A percentile compares a stretch with the other conserved stretches of the same genome.
Conservation (phyloP, 2,797 vertebrate species). For the Pelobates cultripes region DNA sequence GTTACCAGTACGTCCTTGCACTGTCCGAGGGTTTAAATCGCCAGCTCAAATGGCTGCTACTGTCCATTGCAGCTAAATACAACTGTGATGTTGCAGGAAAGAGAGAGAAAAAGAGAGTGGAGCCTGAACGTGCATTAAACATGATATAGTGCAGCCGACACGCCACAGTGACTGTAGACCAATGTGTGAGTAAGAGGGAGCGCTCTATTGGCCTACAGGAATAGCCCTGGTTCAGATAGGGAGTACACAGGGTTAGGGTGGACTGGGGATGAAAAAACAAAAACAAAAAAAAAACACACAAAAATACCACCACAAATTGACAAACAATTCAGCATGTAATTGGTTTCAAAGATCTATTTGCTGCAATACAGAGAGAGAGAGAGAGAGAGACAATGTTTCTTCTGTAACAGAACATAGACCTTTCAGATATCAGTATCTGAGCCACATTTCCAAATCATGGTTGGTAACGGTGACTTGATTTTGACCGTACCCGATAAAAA, state of each 20-base stretch:
- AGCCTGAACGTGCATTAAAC: slow-evolving; percentile 79
- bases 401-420: background rate
- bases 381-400: background rate
- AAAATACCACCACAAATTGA: slow-evolving; percentile 22
- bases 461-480: background rate
- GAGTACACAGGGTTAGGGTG: slow-evolving; percentile 64
- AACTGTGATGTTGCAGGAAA: slow-evolving; percentile 86
- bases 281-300: slow-evolving; percentile 47
- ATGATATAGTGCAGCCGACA: slow-evolving; percentile 71
- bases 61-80: slow-evolving; percentile 94
- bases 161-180: slow-evolving; percentile 59
- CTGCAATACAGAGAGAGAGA: background rate
- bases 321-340: slow-evolving; percentile 59
- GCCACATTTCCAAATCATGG: background rate
- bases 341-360: background rate
- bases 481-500: background rate
- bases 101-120: slow-evolving; percentile 84
- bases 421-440: background rate
- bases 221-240: slow-evolving; percentile 62
- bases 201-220: slow-evolving; percentile 64
- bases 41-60: slow-evolving; percentile 92
- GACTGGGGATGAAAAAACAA: slow-evolving; percentile 60
- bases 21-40: slow-evolving; percentile 96
- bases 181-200: slow-evolving; percentile 63
- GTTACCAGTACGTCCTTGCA: slow-evolving; percentile 93